Conservation (phyloP, 2,888 invertebrate species). For the Liodrosophila aerea region DNA sequence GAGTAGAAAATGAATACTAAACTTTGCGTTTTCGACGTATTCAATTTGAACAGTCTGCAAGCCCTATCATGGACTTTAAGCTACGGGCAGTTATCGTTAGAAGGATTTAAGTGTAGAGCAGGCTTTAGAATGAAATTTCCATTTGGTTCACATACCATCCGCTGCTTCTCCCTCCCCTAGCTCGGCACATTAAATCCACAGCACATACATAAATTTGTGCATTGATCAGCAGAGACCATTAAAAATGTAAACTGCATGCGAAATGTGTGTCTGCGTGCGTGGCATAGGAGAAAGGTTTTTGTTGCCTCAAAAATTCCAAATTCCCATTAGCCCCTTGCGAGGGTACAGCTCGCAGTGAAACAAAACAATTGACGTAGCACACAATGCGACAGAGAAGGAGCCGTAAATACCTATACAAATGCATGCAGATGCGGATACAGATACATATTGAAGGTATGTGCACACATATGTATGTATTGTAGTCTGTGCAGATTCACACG, state of each 20-base stretch:
- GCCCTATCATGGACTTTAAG: neutral
- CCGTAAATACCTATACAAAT: neutral
- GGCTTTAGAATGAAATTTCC: too few relatives aligned
- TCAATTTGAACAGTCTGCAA: neutral
- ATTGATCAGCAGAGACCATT: conserved; percentile 31
- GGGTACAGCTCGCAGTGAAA: conserved; percentile 34
- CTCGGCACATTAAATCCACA: conserved; percentile 3
- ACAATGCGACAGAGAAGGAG: conserved; percentile 41
- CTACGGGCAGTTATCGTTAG: neutral
- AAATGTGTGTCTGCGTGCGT: conserved; percentile 14
- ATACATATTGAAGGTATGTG: too few relatives aligned
- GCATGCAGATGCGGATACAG: too few relatives aligned
- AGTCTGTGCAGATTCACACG: conserved; percentile 64
- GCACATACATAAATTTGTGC: conserved; percentile 9
- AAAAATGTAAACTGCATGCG: conserved; percentile 32
- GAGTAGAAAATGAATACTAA: too few relatives aligned
- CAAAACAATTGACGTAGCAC: conserved; percentile 64
- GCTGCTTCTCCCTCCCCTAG: too few relatives aligned
- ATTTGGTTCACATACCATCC: too few relatives aligned
- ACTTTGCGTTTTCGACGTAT: too few relatives aligned
- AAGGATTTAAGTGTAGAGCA: neutral
- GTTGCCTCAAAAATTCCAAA: conserved; percentile 22
- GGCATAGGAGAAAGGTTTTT: conserved; percentile 10
- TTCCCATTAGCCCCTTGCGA: conserved; percentile 21
- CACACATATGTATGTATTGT: conserved; percentile 22